phyloP scores from a whole-genome alignment of 1,140 invertebrate genomes.

The Halesus radiatus region DNA sequence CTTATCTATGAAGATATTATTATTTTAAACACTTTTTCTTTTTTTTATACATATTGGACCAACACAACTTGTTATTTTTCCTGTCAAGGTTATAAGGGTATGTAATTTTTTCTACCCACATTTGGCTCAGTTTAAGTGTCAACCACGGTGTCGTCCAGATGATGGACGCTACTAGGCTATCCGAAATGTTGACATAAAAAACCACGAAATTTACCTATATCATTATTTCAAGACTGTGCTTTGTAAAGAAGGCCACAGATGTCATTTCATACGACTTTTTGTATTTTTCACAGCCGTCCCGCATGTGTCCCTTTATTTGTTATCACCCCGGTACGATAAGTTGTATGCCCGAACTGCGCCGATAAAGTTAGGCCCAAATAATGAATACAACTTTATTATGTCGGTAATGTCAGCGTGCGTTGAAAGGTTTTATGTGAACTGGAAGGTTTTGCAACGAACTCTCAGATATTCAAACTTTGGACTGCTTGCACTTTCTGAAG shows the following conservation, averaged over 20 bases:
- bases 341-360: constrained; percentile 39
- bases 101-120: no score
- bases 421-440: constrained; percentile 31
- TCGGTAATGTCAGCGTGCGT: constrained; percentile 40
- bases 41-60: no score
- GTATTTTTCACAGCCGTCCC: constrained; percentile 14
- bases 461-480: constrained; percentile 12
- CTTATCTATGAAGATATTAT: no score
- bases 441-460: constrained; percentile 34
- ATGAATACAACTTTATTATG: constrained; percentile 57
- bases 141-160: no score
- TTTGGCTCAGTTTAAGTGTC: no score
- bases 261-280: constrained; percentile 38
- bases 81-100: no score
- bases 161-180: no score
- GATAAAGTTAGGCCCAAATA: constrained; percentile 54
- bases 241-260: constrained; percentile 40
- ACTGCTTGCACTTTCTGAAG: not conserved
- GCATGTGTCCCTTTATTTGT: constrained; percentile 52
- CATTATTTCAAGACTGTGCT: not conserved
- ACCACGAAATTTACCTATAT: no score
- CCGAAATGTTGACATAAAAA: no score
- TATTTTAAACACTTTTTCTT: no score
- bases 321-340: constrained; percentile 55
- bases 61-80: no score